Base-by-base conservation (phyloP, 1,140 invertebrate species). In the Magallana ariakensis region DNA sequence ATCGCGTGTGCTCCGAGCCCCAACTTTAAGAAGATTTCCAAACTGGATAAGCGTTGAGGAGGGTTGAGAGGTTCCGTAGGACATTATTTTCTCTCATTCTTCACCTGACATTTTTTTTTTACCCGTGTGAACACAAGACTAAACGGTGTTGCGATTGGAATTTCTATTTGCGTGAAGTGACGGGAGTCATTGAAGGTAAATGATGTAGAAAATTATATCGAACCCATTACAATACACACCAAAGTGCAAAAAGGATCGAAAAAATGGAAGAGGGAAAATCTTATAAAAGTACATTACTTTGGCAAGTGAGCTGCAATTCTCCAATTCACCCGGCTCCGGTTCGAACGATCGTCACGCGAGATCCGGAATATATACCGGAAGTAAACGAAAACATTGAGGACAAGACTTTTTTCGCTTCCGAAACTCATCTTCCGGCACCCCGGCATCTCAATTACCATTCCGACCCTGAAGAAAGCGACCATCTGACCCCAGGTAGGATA, bases 391-490 rank as follows among this genome's bases (percentile, higher is more conserved):
- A 57, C 22, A 19, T 46, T 26, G 82, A 84, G n/a, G 82, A 84
- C 15, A 60, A 60, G 13, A 84, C 57, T 9, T 84, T 84, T 84
- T 33, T 58, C 55, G 82, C 82, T 19, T 58, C 82, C 56, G 82
- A 84, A 60, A 84, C 82, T 8, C 82, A 84, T 9, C 55, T 84
- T 84, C 82, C 82, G 19, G 55, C 82, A 8, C 56, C 82, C 15
- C 53, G 82, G 33, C 55, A 16, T 11, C 56, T 84, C 11, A 60
- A 53, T 33, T 60, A 58, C 16, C 57, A 84, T 7, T 33, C 10
- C 11, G 82, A 84, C 55, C n/a, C 54, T 3, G 82, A 58, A 10
- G 26, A 8, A 19, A 15, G 10, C 8, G 56, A 84, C 58, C 19
- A 55, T 10, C 16, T 55, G n/a, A 54, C 15, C 19, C 55, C 46